A percentile compares a stretch with the other conserved stretches of the same genome.
phyloP scores from a whole-genome alignment of 2,888 invertebrate genomes.

The Oligia latruncula region DNA sequence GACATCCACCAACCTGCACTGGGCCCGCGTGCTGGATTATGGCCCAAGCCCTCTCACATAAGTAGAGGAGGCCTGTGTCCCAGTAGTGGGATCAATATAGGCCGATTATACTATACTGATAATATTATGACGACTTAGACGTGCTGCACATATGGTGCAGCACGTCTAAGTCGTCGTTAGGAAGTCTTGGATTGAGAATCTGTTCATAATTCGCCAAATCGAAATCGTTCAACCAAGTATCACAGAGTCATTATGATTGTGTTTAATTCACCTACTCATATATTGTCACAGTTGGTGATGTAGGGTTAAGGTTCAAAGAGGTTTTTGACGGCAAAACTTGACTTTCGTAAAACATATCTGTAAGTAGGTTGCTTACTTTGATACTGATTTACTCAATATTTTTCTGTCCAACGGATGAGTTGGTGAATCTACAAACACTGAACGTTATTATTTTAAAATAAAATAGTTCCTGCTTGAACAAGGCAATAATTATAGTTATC shows the following conservation, averaged over 20 bases:
- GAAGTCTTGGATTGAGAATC: neutral
- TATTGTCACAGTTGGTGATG: neutral
- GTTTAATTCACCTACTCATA: neutral
- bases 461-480: neutral
- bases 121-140: neutral
- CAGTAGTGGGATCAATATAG: no score
- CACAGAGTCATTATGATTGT: neutral
- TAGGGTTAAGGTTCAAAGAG: no score
- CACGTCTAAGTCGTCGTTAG: neutral
- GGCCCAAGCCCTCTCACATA: no score
- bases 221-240: neutral
- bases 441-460: neutral
- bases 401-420: neutral
- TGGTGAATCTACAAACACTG: neutral
- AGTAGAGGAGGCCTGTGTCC: no score
- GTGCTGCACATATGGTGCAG: no score
- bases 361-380: neutral
- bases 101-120: neutral
- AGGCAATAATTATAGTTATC: neutral
- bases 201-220: neutral
- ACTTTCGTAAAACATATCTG: neutral
- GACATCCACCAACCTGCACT: no score
- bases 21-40: no score
- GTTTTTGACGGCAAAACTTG: neutral
- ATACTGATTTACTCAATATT: neutral